Conservation (phyloP, 2,113 vertebrate genomes). For the Xenopus borealis region DNA sequence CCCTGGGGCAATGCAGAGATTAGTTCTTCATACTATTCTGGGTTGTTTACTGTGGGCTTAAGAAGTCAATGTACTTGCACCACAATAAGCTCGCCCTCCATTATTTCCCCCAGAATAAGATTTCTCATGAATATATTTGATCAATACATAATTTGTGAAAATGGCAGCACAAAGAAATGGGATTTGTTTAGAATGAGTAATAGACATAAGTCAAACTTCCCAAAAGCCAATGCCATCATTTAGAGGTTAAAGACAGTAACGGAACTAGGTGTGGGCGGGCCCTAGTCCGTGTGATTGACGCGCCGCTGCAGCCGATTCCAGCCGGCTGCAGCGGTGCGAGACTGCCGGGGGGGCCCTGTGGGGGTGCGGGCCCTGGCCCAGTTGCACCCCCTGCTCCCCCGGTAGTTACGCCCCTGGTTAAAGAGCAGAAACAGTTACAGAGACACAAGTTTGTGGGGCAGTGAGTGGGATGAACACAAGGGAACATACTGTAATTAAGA, state of each 20-base stretch:
- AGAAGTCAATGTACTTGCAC: conserved; percentile 9
- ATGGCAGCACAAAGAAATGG: neutral
- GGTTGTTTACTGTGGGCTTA: conserved; percentile 22
- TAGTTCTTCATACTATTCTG: conserved; percentile 6
- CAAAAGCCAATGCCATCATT: conserved; percentile 10
- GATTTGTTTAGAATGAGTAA: conserved; percentile 11
- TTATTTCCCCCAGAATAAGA: conserved; percentile 12
- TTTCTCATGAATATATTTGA: conserved; percentile 25
- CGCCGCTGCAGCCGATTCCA: no score
- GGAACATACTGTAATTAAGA: no score
- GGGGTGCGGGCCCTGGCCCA: no score
- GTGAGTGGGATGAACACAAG: neutral
- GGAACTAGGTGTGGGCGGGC: no score
- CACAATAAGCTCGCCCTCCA: conserved; percentile 24
- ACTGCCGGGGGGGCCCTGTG: no score
- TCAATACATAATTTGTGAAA: conserved; percentile 6
- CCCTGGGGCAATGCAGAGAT: neutral
- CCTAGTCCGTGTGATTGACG: no score
- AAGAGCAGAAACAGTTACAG: no score
- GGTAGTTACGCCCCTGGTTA: no score
- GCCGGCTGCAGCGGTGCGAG: no score
- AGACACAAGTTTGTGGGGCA: neutral
- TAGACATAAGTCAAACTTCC: conserved; percentile 6
- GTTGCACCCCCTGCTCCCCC: no score
- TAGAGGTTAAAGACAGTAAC: no score